Evolutionary conservation across 2,797 vertebrate genomes (phyloP).

Genomic region (Enteromius trimaculatus): DNA sequence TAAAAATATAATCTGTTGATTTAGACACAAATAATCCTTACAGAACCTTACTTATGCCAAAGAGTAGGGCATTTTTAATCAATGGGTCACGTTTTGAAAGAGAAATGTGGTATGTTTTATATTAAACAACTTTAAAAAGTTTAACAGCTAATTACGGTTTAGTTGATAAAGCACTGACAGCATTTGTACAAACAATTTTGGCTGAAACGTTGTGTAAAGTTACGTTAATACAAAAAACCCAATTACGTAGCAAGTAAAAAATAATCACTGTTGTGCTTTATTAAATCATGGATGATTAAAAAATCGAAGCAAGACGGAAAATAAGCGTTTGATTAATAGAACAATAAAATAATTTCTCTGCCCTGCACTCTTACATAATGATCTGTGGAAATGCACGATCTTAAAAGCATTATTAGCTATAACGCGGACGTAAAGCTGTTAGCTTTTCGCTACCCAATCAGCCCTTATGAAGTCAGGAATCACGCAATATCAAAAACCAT

Average conservation of each 20-base stretch:
- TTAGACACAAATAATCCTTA: not conserved
- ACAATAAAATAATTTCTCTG: not conserved
- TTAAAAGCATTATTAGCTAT: not conserved
- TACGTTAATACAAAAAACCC: not conserved
- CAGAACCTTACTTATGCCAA: not conserved
- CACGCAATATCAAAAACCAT: not conserved
- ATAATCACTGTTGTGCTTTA: not conserved
- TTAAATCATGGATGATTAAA: not conserved
- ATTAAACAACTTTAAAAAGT: not conserved
- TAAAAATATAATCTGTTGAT: conserved; percentile 3
- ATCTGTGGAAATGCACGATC: not conserved
- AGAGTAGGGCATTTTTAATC: not conserved
- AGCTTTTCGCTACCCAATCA: not conserved
- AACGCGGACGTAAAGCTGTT: not conserved
- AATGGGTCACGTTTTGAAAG: not conserved
- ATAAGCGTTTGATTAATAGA: not conserved
- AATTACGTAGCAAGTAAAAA: not conserved
- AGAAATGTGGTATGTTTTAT: not conserved
- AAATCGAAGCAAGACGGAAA: not conserved
- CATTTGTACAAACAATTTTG: not conserved
- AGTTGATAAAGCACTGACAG: not conserved
- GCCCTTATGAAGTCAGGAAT: not conserved
- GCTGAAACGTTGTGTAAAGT: not conserved
- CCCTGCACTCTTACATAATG: not conserved
- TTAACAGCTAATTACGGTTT: not conserved